Percentiles rank a stretch among this genome's conserved stretches.
phyloP scores from a whole-genome alignment of 1,140 invertebrate species.

The Nasonia vitripennis region DNA sequence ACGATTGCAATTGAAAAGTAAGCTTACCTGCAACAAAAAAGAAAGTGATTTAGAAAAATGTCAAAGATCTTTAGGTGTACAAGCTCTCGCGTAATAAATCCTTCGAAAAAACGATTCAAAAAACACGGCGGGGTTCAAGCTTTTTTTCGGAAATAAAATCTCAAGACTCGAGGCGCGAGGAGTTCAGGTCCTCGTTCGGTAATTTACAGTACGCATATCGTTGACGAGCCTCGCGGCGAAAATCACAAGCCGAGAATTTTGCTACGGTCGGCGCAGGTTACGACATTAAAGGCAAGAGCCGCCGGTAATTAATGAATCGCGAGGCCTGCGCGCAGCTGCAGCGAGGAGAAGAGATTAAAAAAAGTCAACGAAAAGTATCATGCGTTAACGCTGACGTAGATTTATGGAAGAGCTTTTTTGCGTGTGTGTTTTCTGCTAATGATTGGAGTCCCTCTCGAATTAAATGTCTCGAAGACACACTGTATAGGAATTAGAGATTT shows the following conservation, averaged over 20 bases:
- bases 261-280: constrained; percentile 2
- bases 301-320: constrained; percentile 61
- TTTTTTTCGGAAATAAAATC: too few relatives aligned
- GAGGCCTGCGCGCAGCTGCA: constrained; percentile 55
- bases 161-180: too few relatives aligned
- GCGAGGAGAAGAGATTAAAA: constrained; percentile 49
- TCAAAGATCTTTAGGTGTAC: too few relatives aligned
- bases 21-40: neutral
- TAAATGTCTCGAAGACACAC: too few relatives aligned
- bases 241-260: neutral
- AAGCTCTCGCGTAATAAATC: too few relatives aligned
- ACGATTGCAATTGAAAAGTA: too few relatives aligned
- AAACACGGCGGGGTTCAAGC: too few relatives aligned
- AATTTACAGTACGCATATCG: neutral
- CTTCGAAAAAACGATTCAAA: too few relatives aligned
- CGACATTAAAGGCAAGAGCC: constrained; percentile 56
- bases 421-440: constrained; percentile 28
- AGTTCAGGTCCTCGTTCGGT: too few relatives aligned
- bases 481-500: too few relatives aligned
- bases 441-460: neutral
- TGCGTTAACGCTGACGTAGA: neutral
- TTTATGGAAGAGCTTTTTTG: neutral
- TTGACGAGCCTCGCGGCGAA: neutral
- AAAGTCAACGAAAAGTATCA: constrained; percentile 58
- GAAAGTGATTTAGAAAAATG: neutral